A percentile compares a stretch with the other conserved stretches of the same genome.
Evolutionary conservation across 1,140 invertebrate genomes (phyloP).

Genomic region (Charaxes varanes): DNA sequence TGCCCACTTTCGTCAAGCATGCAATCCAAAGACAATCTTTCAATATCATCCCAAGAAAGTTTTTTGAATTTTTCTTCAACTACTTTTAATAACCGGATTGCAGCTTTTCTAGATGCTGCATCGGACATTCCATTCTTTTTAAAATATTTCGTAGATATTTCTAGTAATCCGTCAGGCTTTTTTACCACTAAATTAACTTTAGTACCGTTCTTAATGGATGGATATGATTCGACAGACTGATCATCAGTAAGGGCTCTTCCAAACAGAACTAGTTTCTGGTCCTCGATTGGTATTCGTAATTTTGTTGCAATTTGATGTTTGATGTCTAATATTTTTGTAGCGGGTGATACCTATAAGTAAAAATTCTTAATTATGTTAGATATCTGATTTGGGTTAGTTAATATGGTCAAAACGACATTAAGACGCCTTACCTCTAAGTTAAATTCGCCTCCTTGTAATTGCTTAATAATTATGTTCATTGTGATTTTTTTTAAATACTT

Average conservation of each 20-base stretch:
- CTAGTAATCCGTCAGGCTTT: slow-evolving; percentile 51
- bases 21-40: slow-evolving; percentile 36
- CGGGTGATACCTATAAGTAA: slow-evolving; percentile 44
- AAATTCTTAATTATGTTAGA: slow-evolving; percentile 1
- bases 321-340: slow-evolving; percentile 53
- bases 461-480: slow-evolving; percentile 62
- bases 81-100: slow-evolving; percentile 33
- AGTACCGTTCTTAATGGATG: slow-evolving; percentile 56
- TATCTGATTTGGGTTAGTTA: not conserved
- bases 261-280: slow-evolving; percentile 51
- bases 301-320: slow-evolving; percentile 44
- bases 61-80: slow-evolving; percentile 53
- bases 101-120: slow-evolving; percentile 34
- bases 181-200: slow-evolving; percentile 60
- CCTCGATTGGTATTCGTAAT: slow-evolving; percentile 41
- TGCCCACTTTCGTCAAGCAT: slow-evolving; percentile 29
- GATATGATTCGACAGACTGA: slow-evolving; percentile 45
- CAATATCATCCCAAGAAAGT: slow-evolving; percentile 64
- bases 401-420: not conserved
- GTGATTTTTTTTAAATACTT: too few species aligned
- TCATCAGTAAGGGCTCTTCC: slow-evolving; percentile 54
- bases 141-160: slow-evolving; percentile 45
- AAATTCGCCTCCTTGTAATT: slow-evolving; percentile 60
- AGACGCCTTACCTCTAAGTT: slow-evolving; percentile 43
- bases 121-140: slow-evolving; percentile 53